Evolutionary conservation across 2,888 invertebrate genomes (phyloP).

Genomic region (Papilio protenor): DNA sequence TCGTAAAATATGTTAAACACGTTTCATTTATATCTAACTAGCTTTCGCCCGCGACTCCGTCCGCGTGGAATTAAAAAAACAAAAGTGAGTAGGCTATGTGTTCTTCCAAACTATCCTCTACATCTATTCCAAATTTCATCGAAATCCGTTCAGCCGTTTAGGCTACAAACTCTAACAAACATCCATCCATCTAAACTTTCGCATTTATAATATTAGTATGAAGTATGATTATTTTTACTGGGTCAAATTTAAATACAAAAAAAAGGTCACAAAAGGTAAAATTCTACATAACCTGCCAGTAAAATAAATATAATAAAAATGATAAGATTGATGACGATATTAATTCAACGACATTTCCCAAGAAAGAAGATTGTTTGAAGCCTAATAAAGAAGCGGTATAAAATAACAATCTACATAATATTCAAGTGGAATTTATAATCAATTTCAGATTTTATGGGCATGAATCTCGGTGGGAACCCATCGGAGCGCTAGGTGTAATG

Average conservation of each 20-base stretch:
- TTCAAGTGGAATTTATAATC: slow-evolving; percentile 78
- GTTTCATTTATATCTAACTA: neutral
- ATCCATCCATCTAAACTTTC: too few relatives aligned
- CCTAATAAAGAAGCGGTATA: slow-evolving; percentile 51
- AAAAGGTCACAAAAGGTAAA: neutral
- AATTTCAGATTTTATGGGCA: slow-evolving; percentile 76
- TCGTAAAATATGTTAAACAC: neutral
- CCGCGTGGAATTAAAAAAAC: too few relatives aligned
- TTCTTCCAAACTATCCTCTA: too few relatives aligned
- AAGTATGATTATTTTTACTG: neutral
- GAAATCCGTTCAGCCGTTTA: too few relatives aligned
- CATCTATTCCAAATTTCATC: too few relatives aligned
- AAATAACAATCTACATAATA: slow-evolving; percentile 66
- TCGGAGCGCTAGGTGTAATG: slow-evolving; percentile 71
- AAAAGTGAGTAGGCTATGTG: too few relatives aligned
- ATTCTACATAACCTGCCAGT: neutral
- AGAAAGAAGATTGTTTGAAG: slow-evolving; percentile 37
- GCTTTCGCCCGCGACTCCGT: too few relatives aligned
- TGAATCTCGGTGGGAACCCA: slow-evolving; percentile 66
- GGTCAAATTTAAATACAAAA: neutral
- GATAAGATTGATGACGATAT: too few relatives aligned
- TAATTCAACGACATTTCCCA: neutral
- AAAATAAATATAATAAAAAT: too few relatives aligned
- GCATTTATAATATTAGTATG: too few relatives aligned
- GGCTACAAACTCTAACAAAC: too few relatives aligned